Percentiles rank a stretch among this genome's conserved stretches.
These are phyloP conservation scores for Porites divaricata DNA, from an alignment of 92 coral and sea anemone genomes.

Conservation along the genomic window DNA sequence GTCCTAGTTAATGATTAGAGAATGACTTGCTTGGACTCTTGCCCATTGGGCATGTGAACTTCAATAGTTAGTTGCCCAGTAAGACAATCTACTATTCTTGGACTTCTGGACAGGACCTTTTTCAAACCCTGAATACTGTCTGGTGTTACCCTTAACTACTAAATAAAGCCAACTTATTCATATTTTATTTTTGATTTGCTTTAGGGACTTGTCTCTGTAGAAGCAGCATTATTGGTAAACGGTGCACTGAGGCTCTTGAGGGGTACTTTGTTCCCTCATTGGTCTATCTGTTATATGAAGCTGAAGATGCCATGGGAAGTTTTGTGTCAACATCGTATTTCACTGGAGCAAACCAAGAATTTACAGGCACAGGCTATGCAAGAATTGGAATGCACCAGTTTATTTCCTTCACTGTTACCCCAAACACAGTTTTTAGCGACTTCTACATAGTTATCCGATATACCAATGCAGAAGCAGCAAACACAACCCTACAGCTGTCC, in stretches of 20 bases:
- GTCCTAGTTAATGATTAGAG: too few relatives aligned
- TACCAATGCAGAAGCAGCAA: slow-evolving; percentile 39
- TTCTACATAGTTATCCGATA: slow-evolving; percentile 73
- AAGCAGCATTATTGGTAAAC: slow-evolving; percentile 72
- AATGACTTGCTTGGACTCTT: too few relatives aligned
- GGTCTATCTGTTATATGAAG: slow-evolving; percentile 75
- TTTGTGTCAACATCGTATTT: slow-evolving; percentile 70
- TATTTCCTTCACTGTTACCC: slow-evolving; percentile 62
- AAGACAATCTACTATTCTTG: too few relatives aligned
- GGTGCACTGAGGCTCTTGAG: slow-evolving; percentile 68
- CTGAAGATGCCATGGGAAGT: slow-evolving; percentile 81
- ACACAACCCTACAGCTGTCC: slow-evolving; percentile 46
- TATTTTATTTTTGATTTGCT: neutral
- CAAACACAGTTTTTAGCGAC: slow-evolving; percentile 38
- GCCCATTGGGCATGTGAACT: too few relatives aligned
- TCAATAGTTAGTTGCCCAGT: too few relatives aligned
- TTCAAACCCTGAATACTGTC: too few relatives aligned
- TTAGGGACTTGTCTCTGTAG: slow-evolving; percentile 89
- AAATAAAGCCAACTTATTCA: neutral
- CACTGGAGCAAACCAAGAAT: slow-evolving; percentile 60
- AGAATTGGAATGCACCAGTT: slow-evolving; percentile 58
- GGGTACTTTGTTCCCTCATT: slow-evolving; percentile 77
- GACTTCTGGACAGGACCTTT: too few relatives aligned
- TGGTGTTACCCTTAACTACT: neutral
- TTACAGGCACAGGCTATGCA: slow-evolving; percentile 93